These are phyloP conservation scores for Enteromius unitaeniatus DNA, from an alignment of 2,797 vertebrate species.

Conservation along the genomic window DNA sequence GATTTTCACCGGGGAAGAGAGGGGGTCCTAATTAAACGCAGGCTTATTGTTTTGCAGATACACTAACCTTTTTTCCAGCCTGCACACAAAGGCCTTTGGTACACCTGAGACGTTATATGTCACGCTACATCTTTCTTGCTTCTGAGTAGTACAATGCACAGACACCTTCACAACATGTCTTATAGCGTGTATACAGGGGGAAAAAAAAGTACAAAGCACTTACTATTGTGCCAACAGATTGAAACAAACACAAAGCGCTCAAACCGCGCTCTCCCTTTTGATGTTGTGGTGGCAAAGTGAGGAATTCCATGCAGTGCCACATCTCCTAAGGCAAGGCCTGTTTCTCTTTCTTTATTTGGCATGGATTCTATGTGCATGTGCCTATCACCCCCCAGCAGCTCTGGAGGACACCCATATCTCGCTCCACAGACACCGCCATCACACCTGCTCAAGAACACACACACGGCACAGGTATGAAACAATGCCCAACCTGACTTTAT, in stretches of 20 bases:
- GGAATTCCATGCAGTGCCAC: conserved; percentile 59
- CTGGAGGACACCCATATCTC: conserved; percentile 64
- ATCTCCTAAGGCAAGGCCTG: conserved; percentile 65
- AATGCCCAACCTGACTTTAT: conserved; percentile 28
- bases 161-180: conserved; percentile 14
- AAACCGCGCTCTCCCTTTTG: not conserved
- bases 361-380: conserved; percentile 58
- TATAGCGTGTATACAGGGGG: not conserved
- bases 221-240: conserved; percentile 33
- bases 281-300: conserved; percentile 47
- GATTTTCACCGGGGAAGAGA: conserved; percentile 70
- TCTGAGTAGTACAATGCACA: not conserved
- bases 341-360: conserved; percentile 64
- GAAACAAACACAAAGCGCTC: not conserved
- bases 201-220: not conserved
- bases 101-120: conserved; percentile 18
- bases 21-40: conserved; percentile 72
- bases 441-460: conserved; percentile 38
- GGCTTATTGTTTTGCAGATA: conserved; percentile 54
- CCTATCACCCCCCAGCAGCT: conserved; percentile 63
- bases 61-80: conserved; percentile 56
- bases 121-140: not conserved
- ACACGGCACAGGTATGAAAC: conserved; percentile 25
- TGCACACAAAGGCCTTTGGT: conserved; percentile 17
- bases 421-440: conserved; percentile 52